These are phyloP conservation scores for Porphyrio hochstetteri DNA, from an alignment of 2,113 vertebrate genomes.

Conservation along the genomic window DNA sequence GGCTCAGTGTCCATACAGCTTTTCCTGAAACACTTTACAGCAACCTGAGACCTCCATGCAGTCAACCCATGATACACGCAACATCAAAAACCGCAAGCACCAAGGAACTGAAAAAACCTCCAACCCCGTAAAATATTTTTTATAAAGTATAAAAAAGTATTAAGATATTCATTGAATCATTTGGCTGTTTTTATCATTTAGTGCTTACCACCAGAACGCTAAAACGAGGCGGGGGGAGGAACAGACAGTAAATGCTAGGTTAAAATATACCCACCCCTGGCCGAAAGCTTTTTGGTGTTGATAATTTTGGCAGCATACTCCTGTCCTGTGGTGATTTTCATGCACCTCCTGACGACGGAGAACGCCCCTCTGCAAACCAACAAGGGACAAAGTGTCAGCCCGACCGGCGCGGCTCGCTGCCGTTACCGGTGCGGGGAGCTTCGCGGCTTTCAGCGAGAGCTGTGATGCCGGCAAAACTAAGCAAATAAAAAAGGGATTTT, in stretches of 20 bases:
- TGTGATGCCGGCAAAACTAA: background rate
- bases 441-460: background rate
- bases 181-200: background rate
- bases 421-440: background rate
- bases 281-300: conserved; percentile 97
- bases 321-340: conserved; percentile 95
- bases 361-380: conserved; percentile 89
- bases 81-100: accelerated
- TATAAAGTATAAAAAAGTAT: background rate
- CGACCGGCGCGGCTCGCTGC: background rate
- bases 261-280: conserved; percentile 85
- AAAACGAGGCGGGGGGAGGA: background rate
- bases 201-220: background rate
- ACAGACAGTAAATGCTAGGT: background rate
- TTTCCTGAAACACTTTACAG: background rate
- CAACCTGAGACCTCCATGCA: background rate
- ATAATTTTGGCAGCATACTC: conserved; percentile 98
- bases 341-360: conserved; percentile 94
- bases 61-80: background rate
- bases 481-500: background rate
- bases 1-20: background rate
- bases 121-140: too few species aligned
- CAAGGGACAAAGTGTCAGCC: conserved; percentile 60
- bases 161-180: background rate
- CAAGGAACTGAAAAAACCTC: background rate